Evolutionary conservation across 53 echinoderm and acorn worm species (phyloP), one percentile per base, ranked within the genome.

Genomic region (Temnopleurus reevesii): DNA sequence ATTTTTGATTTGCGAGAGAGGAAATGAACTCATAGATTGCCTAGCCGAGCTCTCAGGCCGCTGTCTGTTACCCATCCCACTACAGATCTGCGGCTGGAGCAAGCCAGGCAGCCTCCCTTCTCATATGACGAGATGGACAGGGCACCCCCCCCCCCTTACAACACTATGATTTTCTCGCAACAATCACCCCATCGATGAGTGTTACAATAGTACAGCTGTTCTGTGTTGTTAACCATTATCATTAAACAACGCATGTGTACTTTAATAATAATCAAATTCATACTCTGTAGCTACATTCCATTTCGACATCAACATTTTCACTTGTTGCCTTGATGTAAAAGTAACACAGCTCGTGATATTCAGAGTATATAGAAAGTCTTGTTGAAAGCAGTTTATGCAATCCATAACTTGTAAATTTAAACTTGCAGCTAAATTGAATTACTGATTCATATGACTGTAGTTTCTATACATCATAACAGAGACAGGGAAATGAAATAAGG

Each of bases 11-110:
- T 47, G 85, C 59, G 59, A 7, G 28, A 71, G 10, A 87, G 88
- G 88, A 87, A 66, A 66, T 87, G 88, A 87, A 36, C 88, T 87
- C 88, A 87, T 87, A 49, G 34, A 57, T 59, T 53, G 35, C 55
- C 15, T 51, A 51, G 9, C 53, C 79, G 49, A 15, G 79, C 79
- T 46, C 49, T 79, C 49, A 12, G 18, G 0, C 29, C 49, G 49
- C 26, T 28, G 47, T 49, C 47, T 79, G 79, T 15, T 15, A 51
- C 9, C 53, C 15, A 51, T 15, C 83, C 54, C 30, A 55, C 56
- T 83, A 53, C 49, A 15, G 54, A 54, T 21, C 36, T 83, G 83
- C 51, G 54, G 83, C 83, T 55, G 31, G 29, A 49, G 47, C 80
- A 51, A 47, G 47, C 26, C 45, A 19, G 21, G 38, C 21, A 6